Conservation (phyloP, 2,888 invertebrate genomes). For the Thelaira solivaga region DNA sequence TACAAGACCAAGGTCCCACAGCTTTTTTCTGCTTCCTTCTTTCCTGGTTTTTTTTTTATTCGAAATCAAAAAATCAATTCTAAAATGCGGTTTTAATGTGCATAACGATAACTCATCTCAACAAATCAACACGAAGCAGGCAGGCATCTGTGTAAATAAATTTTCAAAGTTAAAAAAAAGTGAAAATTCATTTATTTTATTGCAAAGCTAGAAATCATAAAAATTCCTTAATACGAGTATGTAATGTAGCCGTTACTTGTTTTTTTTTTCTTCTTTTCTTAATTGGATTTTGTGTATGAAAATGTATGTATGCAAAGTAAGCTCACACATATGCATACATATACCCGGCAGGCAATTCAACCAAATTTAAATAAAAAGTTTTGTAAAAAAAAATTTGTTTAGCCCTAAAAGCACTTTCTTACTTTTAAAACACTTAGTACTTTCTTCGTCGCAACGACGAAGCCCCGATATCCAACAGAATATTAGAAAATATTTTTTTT, state of each 20-base stretch:
- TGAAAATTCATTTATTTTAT: conserved; percentile 36
- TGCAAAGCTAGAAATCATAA: neutral
- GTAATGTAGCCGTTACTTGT: neutral
- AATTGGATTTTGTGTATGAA: conserved; percentile 45
- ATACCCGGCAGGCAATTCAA: too few relatives aligned
- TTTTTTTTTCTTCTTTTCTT: too few relatives aligned
- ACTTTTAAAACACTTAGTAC: too few relatives aligned
- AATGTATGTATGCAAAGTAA: neutral
- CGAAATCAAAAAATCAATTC: conserved; percentile 46
- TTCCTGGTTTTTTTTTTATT: neutral
- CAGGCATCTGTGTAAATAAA: neutral
- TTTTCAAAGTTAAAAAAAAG: conserved; percentile 54
- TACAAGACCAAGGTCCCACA: conserved; percentile 40
- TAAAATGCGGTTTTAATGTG: conserved; percentile 3
- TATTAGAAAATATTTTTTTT: too few relatives aligned
- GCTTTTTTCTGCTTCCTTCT: too few relatives aligned
- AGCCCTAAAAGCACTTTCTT: too few relatives aligned
- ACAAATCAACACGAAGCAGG: too few relatives aligned
- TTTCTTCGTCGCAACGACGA: too few relatives aligned
- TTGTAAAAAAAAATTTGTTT: too few relatives aligned
- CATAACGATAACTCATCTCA: neutral
- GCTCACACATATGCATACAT: neutral
- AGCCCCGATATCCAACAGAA: too few relatives aligned
- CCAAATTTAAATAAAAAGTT: too few relatives aligned
- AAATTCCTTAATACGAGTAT: conserved; percentile 50